These are phyloP conservation scores for Gorilla gorilla DNA, from an alignment of 2,113 vertebrate genomes.

Conservation along the genomic window DNA sequence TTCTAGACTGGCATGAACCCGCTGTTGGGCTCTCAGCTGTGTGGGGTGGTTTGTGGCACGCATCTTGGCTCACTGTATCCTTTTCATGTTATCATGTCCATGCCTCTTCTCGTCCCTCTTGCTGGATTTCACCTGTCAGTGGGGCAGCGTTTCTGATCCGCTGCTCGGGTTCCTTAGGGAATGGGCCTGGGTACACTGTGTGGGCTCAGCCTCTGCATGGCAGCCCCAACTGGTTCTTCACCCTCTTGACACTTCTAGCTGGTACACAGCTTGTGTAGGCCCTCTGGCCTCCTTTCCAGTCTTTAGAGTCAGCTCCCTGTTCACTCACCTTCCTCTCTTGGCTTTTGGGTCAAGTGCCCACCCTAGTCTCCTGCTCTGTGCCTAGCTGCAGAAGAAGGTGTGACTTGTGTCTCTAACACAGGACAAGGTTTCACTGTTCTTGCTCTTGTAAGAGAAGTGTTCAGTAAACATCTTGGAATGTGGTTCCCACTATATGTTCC, in stretches of 20 bases:
- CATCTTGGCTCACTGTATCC: not conserved
- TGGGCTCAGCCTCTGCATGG: not conserved
- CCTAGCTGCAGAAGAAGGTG: not conserved
- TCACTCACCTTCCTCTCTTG: not conserved
- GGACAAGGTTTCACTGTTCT: not conserved
- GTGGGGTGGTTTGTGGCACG: not conserved
- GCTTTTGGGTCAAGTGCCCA: not conserved
- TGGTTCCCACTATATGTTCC: not conserved
- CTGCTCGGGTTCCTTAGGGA: not conserved
- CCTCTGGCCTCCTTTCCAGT: not conserved
- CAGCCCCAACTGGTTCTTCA: not conserved
- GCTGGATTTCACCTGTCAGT: not conserved
- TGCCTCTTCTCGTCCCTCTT: not conserved
- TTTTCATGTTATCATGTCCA: rapidly evolving
- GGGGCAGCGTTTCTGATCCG: not conserved
- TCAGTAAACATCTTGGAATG: not conserved
- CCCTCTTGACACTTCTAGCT: too few species aligned
- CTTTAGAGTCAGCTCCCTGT: not conserved
- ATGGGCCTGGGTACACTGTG: not conserved
- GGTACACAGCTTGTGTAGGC: not conserved
- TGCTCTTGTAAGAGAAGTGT: not conserved
- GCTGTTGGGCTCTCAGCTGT: rapidly evolving
- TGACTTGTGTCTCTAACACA: not conserved
- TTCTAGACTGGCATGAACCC: rapidly evolving
- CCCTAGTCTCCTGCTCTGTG: not conserved